Base-by-base conservation (phyloP, 1,140 invertebrate species). In the Plutomurus gul region DNA sequence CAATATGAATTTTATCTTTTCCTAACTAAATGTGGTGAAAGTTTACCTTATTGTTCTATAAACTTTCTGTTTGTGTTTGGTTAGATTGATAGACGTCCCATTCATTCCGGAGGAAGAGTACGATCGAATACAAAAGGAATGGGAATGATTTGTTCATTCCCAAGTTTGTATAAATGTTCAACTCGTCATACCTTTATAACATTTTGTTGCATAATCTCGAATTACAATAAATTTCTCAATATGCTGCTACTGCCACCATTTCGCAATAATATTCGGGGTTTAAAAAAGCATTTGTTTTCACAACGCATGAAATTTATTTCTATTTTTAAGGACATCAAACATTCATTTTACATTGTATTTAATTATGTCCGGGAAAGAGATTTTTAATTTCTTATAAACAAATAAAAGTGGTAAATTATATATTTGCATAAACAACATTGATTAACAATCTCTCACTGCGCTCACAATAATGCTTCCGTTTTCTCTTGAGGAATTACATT, bases 91-190 rank as follows among this genome's bases (percentile, higher is more conserved):
- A 76, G 94, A 95, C 85, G 92, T 92, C 80, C 94, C 94, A 8
- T 96, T 96, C 84, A 93, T 95, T 37, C 88, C 91, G 46, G 92
- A 93, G 82, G 90, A 92, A 51, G 93, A 95, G 79, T 96, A 93
- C 88, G 93, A 95, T 80, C 87, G 89, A 79, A 90, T 95, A 8
- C 91, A 92, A 87, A 92, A 92, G 84, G 93, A 95, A 84, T 96
- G 95, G 95, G 90, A 92, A 84, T 94, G 27, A 83, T 22, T 39
- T n/a, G n/a, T 36, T 43, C 18, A 70, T 25, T 22, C 18, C 25
- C 18, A 22, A n/a, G n/a, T 8, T 43, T 10, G 40, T n/a, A 43
- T 8, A 43, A 8, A 43, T n/a, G n/a, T 43, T n/a, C 8, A 10
- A 10, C n/a, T n/a, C n/a, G 8, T 43, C 40, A 10, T 43, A 43